A percentile compares a stretch with the other conserved stretches of the same genome.
phyloP scores from a whole-genome alignment of 2,888 invertebrate genomes.

The Acrobasis repandana region DNA sequence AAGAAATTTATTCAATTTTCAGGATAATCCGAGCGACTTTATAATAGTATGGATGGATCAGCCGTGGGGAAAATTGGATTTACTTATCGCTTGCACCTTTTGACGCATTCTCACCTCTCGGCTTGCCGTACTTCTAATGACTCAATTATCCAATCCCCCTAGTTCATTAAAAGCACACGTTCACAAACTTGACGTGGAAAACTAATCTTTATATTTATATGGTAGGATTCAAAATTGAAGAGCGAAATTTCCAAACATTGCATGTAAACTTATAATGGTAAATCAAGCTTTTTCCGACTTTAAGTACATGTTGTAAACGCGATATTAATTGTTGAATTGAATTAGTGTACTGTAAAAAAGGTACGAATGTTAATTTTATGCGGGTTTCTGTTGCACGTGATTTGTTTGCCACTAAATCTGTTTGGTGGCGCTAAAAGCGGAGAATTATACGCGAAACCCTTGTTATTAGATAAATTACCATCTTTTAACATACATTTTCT shows the following conservation, averaged over 20 bases:
- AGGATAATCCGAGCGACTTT: background rate
- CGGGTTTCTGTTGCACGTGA: slow-evolving; percentile 25
- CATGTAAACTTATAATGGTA: slow-evolving; percentile 53
- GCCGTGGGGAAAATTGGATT: slow-evolving; percentile 64
- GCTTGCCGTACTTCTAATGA: slow-evolving; percentile 65
- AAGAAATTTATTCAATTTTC: slow-evolving; percentile 4
- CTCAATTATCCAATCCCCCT: slow-evolving; percentile 60
- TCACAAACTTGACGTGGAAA: slow-evolving; percentile 18
- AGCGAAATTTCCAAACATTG: slow-evolving; percentile 30
- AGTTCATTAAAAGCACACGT: slow-evolving; percentile 32
- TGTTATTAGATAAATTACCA: slow-evolving; percentile 1
- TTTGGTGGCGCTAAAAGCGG: slow-evolving; percentile 17
- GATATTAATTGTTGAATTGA: slow-evolving; percentile 57
- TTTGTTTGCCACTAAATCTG: slow-evolving; percentile 28
- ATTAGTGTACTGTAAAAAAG: slow-evolving; percentile 46
- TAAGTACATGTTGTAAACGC: slow-evolving; percentile 61
- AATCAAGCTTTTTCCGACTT: slow-evolving; percentile 55
- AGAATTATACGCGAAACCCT: slow-evolving; percentile 14
- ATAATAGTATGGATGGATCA: slow-evolving; percentile 44
- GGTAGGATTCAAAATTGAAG: slow-evolving; percentile 25
- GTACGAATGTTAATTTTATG: slow-evolving; percentile 29
- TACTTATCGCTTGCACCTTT: slow-evolving; percentile 65
- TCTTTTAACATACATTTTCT: background rate
- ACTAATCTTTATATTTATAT: slow-evolving; percentile 15
- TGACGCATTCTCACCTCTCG: slow-evolving; percentile 65